A percentile compares a stretch with the other conserved stretches of the same genome.
These are phyloP conservation scores for Cheilosia pagana DNA, from an alignment of 2,888 invertebrate genomes.

Conservation along the genomic window DNA sequence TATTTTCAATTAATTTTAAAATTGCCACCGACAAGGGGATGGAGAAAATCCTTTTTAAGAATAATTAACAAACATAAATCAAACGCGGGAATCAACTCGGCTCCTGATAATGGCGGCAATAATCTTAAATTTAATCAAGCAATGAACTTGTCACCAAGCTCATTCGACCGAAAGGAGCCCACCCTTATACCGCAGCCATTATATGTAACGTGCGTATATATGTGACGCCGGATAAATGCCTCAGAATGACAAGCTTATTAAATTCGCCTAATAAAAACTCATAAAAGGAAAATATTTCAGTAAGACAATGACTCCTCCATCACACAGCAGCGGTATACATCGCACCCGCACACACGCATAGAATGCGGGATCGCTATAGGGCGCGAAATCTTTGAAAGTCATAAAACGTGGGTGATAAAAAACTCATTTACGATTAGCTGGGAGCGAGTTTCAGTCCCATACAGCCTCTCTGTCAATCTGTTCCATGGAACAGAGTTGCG, in stretches of 20 bases:
- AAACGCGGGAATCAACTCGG: conserved; percentile 43
- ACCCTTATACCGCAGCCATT: not conserved
- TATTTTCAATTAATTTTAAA: conserved; percentile 54
- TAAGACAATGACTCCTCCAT: conserved; percentile 54
- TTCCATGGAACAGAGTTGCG: conserved; percentile 6
- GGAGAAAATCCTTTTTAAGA: conserved; percentile 37
- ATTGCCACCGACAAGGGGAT: conserved; percentile 15
- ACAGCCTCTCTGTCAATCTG: conserved; percentile 46
- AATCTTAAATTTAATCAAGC: conserved; percentile 71
- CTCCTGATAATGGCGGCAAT: conserved; percentile 59
- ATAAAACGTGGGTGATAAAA: conserved; percentile 70
- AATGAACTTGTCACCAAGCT: conserved; percentile 68
- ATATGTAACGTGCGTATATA: conserved; percentile 16
- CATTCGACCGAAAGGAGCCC: conserved; percentile 26
- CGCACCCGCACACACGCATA: conserved; percentile 19
- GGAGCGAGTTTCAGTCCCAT: conserved; percentile 42
- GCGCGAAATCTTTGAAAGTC: conserved; percentile 65
- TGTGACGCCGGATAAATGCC: conserved; percentile 39
- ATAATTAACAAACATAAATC: conserved; percentile 73
- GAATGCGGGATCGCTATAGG: conserved; percentile 28
- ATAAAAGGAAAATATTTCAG: conserved; percentile 71
- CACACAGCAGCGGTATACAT: conserved; percentile 23
- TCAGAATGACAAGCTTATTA: conserved; percentile 65
- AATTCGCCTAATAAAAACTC: conserved; percentile 69
- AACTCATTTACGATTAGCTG: conserved; percentile 73